Evolutionary conservation across 2,888 invertebrate species (phyloP), one percentile per base, ranked within the genome.

Genomic region (Aelia acuminata): DNA sequence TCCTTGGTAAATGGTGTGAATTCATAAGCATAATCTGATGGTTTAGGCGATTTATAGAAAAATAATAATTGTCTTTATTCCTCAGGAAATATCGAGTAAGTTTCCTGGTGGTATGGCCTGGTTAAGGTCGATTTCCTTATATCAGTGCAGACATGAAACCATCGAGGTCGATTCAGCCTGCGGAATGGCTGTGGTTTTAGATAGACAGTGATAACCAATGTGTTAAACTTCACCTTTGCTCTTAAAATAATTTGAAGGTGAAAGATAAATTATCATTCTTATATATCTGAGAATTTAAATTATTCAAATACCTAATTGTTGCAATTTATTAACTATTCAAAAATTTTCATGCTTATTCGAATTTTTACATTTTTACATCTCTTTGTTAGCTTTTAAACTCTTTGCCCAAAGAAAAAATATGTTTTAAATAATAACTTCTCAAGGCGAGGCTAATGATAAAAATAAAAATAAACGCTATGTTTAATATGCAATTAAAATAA

Each of bases 81-180:
- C 63, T 70, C 35, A 26, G 26, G 26, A 57, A 57, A 57, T 57
- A 26, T 26, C 26, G 26, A 15, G 35, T 35, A 35, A 18, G 35
- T 35, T 70, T 70, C 63, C 63, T 70, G 63, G 63, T 70, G 7
- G 20, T 35, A 70, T 35, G 35, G 8, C 35, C 63, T 70, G 63
- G 31, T 70, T 70, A 70, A 70, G 63, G 63, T 70, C 63, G 43
- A 80, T 80, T 80, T 43, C 80, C 80, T 47, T 80, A 47, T 80
- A 43, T 80, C 43, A n/a, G 39, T 80, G 11, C n/a, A 43, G 4
- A n/a, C 43, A 39, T n/a, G 43, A 80, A 75, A 80, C 80, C 80
- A 80, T 80, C 80, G 80, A 80, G 80, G 80, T 43, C 80, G 22
- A 13, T 35, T 39, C n/a, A 43, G n/a, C 43, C 80, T 3, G n/a